phyloP scores from a whole-genome alignment of 2,113 vertebrate genomes.

The Platysternon megacephalum region DNA sequence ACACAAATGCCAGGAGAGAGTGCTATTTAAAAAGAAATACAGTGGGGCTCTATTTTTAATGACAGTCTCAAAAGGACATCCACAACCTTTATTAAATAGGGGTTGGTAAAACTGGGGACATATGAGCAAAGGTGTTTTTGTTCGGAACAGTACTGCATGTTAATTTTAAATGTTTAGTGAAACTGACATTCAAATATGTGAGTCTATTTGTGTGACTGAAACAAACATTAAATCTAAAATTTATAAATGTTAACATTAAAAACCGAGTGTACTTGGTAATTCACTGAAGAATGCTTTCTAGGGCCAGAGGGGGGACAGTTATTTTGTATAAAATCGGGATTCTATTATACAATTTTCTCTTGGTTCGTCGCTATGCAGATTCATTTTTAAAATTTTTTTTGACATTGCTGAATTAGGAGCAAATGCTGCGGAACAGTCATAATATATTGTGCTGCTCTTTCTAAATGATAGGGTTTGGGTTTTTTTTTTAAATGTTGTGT shows the following conservation, averaged over 20 bases:
- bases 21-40: not conserved
- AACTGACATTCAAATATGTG: not conserved
- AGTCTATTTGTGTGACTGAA: not conserved
- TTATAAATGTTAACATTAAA: not conserved
- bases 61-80: not conserved
- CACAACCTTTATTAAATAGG: not conserved
- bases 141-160: not conserved
- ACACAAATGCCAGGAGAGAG: not conserved
- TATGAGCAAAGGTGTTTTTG: not conserved
- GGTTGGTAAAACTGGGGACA: not conserved
- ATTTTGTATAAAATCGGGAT: not conserved
- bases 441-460: not conserved
- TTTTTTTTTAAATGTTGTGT: not conserved
- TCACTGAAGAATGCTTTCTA: not conserved
- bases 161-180: not conserved
- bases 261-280: not conserved
- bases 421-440: not conserved
- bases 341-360: not conserved
- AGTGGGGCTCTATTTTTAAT: not conserved
- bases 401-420: not conserved
- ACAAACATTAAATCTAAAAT: not conserved
- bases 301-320: not conserved
- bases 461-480: not conserved
- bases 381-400: not conserved
- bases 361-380: not conserved